phyloP scores from a whole-genome alignment of 2,797 vertebrate species.

The Hirundo rustica region DNA sequence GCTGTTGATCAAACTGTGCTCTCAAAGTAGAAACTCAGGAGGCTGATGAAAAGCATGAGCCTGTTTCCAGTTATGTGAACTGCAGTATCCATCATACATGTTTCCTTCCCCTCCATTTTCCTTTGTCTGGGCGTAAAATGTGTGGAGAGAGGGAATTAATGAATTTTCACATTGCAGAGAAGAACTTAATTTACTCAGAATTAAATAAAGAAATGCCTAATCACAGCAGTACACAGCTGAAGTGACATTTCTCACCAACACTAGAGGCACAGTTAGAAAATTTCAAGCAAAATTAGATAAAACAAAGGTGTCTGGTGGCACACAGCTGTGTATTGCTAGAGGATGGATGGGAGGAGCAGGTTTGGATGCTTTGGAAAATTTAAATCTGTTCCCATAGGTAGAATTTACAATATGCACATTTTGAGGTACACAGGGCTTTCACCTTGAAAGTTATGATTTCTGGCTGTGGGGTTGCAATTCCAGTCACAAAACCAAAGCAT shows the following conservation, averaged over 20 bases:
- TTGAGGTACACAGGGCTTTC: not conserved
- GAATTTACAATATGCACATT: not conserved
- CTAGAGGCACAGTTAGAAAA: not conserved
- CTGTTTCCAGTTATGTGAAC: not conserved
- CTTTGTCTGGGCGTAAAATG: not conserved
- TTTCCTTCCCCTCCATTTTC: not conserved
- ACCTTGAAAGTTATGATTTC: not conserved
- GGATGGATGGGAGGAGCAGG: not conserved
- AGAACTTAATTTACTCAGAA: not conserved
- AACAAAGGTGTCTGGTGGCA: not conserved
- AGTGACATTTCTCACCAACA: not conserved
- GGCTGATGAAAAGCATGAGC: not conserved
- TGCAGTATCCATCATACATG: fast-evolving
- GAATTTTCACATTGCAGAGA: not conserved
- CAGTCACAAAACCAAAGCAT: not conserved
- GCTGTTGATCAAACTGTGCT: not conserved
- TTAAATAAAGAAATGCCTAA: not conserved
- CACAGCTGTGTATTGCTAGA: not conserved
- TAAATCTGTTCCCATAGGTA: not conserved
- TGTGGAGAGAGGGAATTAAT: not conserved
- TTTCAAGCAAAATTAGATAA: not conserved
- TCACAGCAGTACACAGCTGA: not conserved
- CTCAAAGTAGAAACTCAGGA: not conserved
- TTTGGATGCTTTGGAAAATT: not conserved
- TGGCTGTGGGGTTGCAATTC: not conserved